These are phyloP conservation scores for Eulimnadia texana DNA, from an alignment of 1,140 invertebrate genomes.

Conservation along the genomic window DNA sequence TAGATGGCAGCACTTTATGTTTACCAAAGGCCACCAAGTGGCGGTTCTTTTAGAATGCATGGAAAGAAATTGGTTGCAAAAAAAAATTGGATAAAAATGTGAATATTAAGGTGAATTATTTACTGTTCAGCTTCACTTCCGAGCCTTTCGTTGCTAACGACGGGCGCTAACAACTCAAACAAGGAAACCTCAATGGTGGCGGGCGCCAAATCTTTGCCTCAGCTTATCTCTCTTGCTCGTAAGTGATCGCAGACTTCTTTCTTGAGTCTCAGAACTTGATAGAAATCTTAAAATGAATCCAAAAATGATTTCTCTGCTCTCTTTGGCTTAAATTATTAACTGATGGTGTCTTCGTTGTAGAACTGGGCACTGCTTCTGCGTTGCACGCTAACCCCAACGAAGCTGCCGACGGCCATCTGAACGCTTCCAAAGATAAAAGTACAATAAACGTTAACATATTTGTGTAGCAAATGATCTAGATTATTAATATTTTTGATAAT, in stretches of 20 bases:
- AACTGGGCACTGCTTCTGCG: too few relatives aligned
- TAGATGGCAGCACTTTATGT: too few relatives aligned
- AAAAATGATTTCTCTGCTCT: too few relatives aligned
- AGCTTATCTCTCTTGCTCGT: neutral
- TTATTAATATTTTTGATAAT: conserved; percentile 17
- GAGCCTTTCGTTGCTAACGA: neutral
- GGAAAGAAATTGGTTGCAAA: too few relatives aligned
- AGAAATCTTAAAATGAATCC: neutral
- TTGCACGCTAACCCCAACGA: too few relatives aligned
- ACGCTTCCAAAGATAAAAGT: neutral
- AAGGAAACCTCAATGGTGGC: neutral
- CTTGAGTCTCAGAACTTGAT: neutral
- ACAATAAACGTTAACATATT: neutral
- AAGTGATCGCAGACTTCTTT: neutral
- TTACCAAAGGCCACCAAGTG: too few relatives aligned
- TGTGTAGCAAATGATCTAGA: neutral
- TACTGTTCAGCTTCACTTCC: neutral
- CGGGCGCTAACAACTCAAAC: neutral
- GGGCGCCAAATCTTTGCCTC: neutral
- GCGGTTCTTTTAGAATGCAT: too few relatives aligned
- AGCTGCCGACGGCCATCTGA: too few relatives aligned
- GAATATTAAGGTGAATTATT: neutral
- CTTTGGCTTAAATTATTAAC: too few relatives aligned
- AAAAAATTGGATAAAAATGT: too few relatives aligned
- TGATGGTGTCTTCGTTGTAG: too few relatives aligned